These are phyloP conservation scores for Drosophila colorata DNA, from an alignment of 2,888 invertebrate species.

Conservation along the genomic window DNA sequence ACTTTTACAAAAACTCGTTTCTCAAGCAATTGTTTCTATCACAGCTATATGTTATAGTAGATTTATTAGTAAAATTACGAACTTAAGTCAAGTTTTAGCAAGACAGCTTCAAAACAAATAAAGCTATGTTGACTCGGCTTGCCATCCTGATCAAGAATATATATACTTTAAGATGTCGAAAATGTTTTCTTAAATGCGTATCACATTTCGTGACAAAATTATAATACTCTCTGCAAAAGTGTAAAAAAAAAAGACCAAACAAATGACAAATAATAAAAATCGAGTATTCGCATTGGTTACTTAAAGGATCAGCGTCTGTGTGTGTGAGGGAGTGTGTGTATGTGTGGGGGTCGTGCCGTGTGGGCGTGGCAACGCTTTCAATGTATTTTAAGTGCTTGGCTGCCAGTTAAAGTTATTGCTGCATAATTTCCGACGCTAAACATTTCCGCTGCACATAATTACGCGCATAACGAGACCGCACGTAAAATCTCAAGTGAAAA, in stretches of 20 bases:
- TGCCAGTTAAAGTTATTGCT: constrained; percentile 64
- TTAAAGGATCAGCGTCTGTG: constrained; percentile 64
- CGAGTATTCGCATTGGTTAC: constrained; percentile 74
- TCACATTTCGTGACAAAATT: not conserved
- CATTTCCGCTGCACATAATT: constrained; percentile 64
- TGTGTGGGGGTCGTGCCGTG: not conserved
- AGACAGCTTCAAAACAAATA: too few relatives aligned
- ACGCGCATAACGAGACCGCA: constrained; percentile 32
- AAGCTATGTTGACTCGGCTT: too few relatives aligned
- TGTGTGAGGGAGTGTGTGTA: constrained; percentile 10
- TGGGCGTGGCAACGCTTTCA: constrained; percentile 24
- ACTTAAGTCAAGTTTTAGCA: too few relatives aligned
- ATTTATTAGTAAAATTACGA: too few relatives aligned
- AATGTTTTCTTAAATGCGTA: too few relatives aligned
- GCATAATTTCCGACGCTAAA: constrained; percentile 54
- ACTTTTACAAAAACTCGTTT: too few relatives aligned
- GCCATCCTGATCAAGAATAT: too few relatives aligned
- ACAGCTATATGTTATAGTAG: too few relatives aligned
- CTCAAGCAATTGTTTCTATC: too few relatives aligned
- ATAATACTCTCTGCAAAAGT: not conserved
- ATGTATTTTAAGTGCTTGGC: constrained; percentile 49
- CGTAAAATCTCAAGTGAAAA: constrained; percentile 46
- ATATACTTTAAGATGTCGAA: too few relatives aligned
- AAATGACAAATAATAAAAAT: constrained; percentile 79
- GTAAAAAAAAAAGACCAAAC: constrained; percentile 28